A percentile compares a stretch with the other conserved stretches of the same genome.
phyloP scores from a whole-genome alignment of 2,113 vertebrate species.

The Recurvirostra avosetta region DNA sequence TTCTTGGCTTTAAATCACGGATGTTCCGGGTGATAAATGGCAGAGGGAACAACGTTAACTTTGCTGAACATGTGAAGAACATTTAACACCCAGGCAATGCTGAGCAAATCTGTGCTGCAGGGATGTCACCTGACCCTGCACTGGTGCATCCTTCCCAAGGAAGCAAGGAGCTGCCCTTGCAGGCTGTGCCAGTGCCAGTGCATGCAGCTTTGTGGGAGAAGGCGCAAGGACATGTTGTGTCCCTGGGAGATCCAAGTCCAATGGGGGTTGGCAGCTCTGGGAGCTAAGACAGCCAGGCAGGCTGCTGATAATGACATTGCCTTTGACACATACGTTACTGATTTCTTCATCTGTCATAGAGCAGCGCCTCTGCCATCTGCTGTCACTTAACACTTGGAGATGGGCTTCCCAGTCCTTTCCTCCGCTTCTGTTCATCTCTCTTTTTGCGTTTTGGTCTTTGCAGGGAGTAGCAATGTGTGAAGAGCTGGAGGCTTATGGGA shows the following conservation, averaged over 20 bases:
- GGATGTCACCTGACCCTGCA: not conserved
- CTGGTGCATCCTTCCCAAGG: not conserved
- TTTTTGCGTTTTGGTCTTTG: not conserved
- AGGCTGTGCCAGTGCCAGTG: not conserved
- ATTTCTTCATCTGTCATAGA: not conserved
- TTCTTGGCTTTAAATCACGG: not conserved
- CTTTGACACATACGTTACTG: not conserved
- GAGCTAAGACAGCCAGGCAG: not conserved
- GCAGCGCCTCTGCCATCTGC: constrained; percentile 15
- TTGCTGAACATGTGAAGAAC: not conserved
- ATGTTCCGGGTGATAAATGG: not conserved
- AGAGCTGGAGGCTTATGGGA: not conserved
- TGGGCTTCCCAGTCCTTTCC: not conserved
- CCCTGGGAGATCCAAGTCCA: not conserved
- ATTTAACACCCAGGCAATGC: not conserved
- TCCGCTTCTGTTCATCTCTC: not conserved
- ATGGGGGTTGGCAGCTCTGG: not conserved
- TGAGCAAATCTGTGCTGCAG: not conserved
- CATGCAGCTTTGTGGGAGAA: not conserved
- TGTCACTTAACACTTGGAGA: not conserved
- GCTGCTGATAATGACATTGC: not conserved
- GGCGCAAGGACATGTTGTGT: not conserved
- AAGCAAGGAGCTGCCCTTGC: not conserved
- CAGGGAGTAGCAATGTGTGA: not conserved
- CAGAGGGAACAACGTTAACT: not conserved